Conservation (phyloP, 2,888 invertebrate genomes). For the Drosophila fungiperda region DNA sequence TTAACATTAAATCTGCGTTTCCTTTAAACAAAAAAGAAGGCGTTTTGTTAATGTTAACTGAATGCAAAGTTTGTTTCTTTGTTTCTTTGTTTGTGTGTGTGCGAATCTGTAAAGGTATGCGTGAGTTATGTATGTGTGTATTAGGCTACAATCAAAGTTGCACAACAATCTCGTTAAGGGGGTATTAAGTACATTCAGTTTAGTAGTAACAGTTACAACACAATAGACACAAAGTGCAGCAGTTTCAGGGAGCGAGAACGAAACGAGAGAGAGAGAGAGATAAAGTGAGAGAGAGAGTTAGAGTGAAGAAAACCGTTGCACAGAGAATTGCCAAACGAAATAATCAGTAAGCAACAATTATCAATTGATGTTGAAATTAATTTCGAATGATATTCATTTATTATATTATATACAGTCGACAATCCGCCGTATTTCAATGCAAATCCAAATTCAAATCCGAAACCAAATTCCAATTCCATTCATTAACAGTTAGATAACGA, state of each 20-base stretch:
- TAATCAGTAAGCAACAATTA: neutral
- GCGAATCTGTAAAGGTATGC: constrained; percentile 10
- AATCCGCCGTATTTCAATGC: constrained; percentile 6
- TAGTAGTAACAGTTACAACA: constrained; percentile 35
- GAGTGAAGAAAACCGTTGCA: constrained; percentile 1
- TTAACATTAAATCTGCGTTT: constrained; percentile 21
- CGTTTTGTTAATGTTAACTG: constrained; percentile 29
- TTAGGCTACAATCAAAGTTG: constrained; percentile 13
- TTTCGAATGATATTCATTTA: neutral
- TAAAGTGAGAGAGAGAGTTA: constrained; percentile 2
- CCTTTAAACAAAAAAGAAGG: constrained; percentile 15
- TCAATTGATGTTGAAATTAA: neutral
- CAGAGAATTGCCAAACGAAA: neutral
- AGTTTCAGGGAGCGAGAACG: constrained; percentile 1
- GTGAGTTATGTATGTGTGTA: constrained; percentile 9
- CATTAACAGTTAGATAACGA: constrained; percentile 12
- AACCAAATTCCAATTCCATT: neutral
- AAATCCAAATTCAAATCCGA: no score
- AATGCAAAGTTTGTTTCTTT: constrained; percentile 11
- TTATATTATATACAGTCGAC: constrained; percentile 32
- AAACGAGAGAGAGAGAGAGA: neutral
- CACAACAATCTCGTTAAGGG: constrained; percentile 27
- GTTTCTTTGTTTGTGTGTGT: constrained; percentile 3
- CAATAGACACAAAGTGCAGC: constrained; percentile 11
- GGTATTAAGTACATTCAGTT: constrained; percentile 10